phyloP scores from a whole-genome alignment of 2,888 invertebrate species.

The Cosmia pyralina region DNA sequence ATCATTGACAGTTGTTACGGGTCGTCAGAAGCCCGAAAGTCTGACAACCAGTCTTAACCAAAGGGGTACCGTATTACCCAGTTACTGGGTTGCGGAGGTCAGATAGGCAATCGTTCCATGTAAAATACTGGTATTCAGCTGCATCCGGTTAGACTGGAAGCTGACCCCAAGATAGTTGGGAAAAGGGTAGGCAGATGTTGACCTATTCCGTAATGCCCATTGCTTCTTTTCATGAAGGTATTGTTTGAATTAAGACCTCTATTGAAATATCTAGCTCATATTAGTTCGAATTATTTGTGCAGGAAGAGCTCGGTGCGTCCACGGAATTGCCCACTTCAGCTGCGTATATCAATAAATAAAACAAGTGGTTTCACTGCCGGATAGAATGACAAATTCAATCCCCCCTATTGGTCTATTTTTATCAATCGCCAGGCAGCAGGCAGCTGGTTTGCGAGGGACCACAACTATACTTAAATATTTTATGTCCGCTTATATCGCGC shows the following conservation, averaged over 20 bases:
- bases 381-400: conserved; percentile 63
- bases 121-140: too few species aligned
- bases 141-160: too few species aligned
- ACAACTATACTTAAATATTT: conserved; percentile 47
- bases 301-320: conserved; percentile 50
- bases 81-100: too few species aligned
- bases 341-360: conserved; percentile 57
- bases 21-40: too few species aligned
- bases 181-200: too few species aligned
- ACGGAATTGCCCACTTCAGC: conserved; percentile 49
- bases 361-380: conserved; percentile 62
- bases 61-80: too few species aligned
- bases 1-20: too few species aligned
- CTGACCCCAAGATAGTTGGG: too few species aligned
- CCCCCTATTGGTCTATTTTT: conserved; percentile 60
- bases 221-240: too few species aligned
- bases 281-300: conserved; percentile 22
- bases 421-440: conserved; percentile 56
- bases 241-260: not conserved
- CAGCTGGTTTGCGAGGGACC: conserved; percentile 55
- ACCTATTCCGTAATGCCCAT: not conserved
- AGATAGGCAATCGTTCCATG: too few species aligned
- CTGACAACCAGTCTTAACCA: too few species aligned
- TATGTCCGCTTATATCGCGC: conserved; percentile 46
- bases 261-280: not conserved